A percentile compares a stretch with the other conserved stretches of the same genome.
Evolutionary conservation across 1,140 invertebrate species (phyloP).

Genomic region (Megalopta genalis): DNA sequence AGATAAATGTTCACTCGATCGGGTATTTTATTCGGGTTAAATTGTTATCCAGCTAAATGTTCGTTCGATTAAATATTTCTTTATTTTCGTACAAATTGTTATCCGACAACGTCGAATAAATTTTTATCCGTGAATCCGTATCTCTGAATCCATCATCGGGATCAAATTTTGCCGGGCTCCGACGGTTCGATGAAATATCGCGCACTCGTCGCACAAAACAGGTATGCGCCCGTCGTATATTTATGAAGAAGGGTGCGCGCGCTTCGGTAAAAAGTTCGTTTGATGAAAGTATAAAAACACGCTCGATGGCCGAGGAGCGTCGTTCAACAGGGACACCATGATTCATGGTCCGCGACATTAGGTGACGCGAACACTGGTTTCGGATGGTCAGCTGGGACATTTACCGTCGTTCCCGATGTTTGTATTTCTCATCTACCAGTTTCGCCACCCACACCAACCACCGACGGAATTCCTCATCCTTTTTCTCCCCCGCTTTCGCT

Average conservation of each 20-base stretch:
- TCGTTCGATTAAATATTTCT: too few species aligned
- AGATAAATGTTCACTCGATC: too few species aligned
- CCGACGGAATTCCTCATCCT: slow-evolving; percentile 25
- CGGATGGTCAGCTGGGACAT: slow-evolving; percentile 34
- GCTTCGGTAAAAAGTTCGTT: not conserved
- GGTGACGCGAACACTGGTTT: slow-evolving; percentile 44
- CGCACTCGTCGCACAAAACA: not conserved
- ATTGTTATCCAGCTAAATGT: too few species aligned
- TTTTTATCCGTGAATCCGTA: too few species aligned
- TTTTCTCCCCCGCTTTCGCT: slow-evolving; percentile 18
- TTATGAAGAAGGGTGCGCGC: too few species aligned
- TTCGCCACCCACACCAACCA: slow-evolving; percentile 68
- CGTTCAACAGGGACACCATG: slow-evolving; percentile 6
- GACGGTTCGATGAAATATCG: not conserved
- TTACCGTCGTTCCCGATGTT: slow-evolving; percentile 66
- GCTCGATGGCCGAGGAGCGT: not conserved
- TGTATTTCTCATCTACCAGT: slow-evolving; percentile 77
- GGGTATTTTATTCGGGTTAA: too few species aligned
- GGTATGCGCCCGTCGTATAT: not conserved
- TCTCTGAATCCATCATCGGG: too few species aligned
- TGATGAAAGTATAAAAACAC: not conserved
- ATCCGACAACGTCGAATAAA: too few species aligned
- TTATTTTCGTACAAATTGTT: too few species aligned
- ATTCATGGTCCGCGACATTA: slow-evolving; percentile 27
- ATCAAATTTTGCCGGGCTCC: too few species aligned